Evolutionary conservation across 2,797 vertebrate genomes (phyloP), one percentile per base, ranked within the genome.

Genomic region (Anableps anableps): DNA sequence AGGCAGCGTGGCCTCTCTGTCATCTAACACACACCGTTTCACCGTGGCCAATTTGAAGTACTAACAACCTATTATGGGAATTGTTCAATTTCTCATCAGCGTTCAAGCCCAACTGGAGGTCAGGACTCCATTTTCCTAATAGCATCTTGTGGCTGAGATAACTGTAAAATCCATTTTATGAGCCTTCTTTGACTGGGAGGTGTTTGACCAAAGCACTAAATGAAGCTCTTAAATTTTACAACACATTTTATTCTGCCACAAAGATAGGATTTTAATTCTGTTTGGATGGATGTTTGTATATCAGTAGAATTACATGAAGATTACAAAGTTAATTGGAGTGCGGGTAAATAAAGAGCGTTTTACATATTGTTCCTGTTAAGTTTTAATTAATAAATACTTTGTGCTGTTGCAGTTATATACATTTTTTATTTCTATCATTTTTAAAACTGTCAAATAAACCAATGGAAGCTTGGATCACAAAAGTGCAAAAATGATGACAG

Each of bases 11-110:
- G 53, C 75, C 75, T 74, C 64, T 53, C 77, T 51, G 48, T 68
- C 23, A 75, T 80, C 79, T 55, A 51, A 64, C 74, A 36, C 76
- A 72, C 60, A 82, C 76, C 75, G 55, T 80, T 84, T 80, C 41
- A 80, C 53, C 16, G 14, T 51, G 41, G 55, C 58, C 83, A 86
- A 89, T 91, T 81, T 80, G 41, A 87, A 75, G 55, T 51, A 51
- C 70, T 76, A 29, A 85, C 83, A 87, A 74, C 77, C 83, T 47
- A 26, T 29, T 74, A 47, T 74, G 70, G 73, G 83, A 86, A 72
- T 45, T 68, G 58, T 81, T 87, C 89, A 62, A 64, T 83, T 87
- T 86, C 47, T 76, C 55, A 86, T 89, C 77, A 76, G 74, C 74
- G 75, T 58, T 51, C 47, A 81, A 36, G 74, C 74, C 34, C 21